Percentiles rank a stretch among this genome's conserved stretches.
phyloP scores from a whole-genome alignment of 2,113 vertebrate species.

The Taurulus bubalis region DNA sequence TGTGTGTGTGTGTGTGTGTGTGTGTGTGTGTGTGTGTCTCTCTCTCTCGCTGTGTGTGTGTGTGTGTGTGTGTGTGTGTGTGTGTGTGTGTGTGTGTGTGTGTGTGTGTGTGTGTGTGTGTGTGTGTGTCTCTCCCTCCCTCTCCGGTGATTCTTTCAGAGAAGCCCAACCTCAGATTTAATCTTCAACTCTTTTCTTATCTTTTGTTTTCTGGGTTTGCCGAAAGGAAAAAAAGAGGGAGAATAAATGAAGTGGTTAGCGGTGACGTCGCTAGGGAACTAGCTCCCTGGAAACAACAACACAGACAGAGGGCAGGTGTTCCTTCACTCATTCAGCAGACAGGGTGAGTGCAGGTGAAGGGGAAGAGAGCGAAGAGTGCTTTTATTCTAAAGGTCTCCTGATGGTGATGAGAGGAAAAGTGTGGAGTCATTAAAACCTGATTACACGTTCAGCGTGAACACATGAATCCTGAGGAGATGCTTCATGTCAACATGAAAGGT shows the following conservation, averaged over 20 bases:
- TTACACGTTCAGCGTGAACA: too few relatives aligned
- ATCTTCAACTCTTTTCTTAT: constrained; percentile 24
- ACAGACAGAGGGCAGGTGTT: neutral
- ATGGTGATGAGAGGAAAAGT: constrained; percentile 52
- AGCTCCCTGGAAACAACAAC: constrained; percentile 8
- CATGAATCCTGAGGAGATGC: too few relatives aligned
- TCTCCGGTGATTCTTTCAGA: constrained; percentile 61
- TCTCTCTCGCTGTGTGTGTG: too few relatives aligned
- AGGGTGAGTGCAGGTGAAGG: constrained; percentile 25
- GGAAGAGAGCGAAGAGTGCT: constrained; percentile 7
- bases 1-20: too few relatives aligned
- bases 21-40: too few relatives aligned
- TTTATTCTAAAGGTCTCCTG: constrained; percentile 30
- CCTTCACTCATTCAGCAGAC: neutral
- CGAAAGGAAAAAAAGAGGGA: neutral
- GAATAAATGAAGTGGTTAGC: constrained; percentile 20
- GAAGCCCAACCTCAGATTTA: constrained; percentile 18
- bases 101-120: too few relatives aligned
- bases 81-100: too few relatives aligned
- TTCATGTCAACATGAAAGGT: constrained; percentile 46
- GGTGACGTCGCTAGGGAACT: constrained; percentile 1
- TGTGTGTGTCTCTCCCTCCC: constrained; percentile 7
- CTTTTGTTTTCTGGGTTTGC: constrained; percentile 10
- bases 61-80: too few relatives aligned
- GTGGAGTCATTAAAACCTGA: constrained; percentile 41